Evolutionary conservation across 2,797 vertebrate species (phyloP).

Genomic region (Rhodeus uyekii): DNA sequence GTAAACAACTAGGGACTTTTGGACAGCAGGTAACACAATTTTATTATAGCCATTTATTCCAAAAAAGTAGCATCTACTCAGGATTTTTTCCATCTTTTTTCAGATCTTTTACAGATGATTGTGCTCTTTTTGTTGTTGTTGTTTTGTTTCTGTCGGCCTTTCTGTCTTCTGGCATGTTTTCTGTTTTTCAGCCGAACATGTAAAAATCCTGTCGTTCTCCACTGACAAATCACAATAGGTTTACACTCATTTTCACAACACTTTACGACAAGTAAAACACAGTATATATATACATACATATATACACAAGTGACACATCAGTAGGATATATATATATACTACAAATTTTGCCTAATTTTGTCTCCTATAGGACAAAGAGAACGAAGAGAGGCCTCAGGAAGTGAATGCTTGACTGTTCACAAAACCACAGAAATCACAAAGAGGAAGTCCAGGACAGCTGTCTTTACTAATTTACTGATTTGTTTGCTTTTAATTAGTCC

Average conservation of each 20-base stretch:
- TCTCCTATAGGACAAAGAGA: conserved; percentile 72
- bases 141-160: background rate
- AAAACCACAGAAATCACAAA: background rate
- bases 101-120: background rate
- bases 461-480: background rate
- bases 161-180: background rate
- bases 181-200: background rate
- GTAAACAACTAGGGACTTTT: too few species aligned
- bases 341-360: too few species aligned
- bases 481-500: background rate
- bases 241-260: too few species aligned
- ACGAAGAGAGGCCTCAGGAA: conserved; percentile 78
- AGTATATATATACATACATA: too few species aligned
- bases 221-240: background rate
- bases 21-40: too few species aligned
- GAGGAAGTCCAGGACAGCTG: background rate
- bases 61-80: background rate
- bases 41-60: too few species aligned
- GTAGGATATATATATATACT: too few species aligned
- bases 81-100: background rate
- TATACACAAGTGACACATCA: too few species aligned
- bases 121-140: too few species aligned
- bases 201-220: background rate
- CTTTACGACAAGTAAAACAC: too few species aligned
- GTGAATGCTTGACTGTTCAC: conserved; percentile 49